Percentiles rank a stretch among this genome's conserved stretches.
These are phyloP conservation scores for Diachasma alloeum DNA, from an alignment of 1,140 invertebrate species.

Conservation along the genomic window DNA sequence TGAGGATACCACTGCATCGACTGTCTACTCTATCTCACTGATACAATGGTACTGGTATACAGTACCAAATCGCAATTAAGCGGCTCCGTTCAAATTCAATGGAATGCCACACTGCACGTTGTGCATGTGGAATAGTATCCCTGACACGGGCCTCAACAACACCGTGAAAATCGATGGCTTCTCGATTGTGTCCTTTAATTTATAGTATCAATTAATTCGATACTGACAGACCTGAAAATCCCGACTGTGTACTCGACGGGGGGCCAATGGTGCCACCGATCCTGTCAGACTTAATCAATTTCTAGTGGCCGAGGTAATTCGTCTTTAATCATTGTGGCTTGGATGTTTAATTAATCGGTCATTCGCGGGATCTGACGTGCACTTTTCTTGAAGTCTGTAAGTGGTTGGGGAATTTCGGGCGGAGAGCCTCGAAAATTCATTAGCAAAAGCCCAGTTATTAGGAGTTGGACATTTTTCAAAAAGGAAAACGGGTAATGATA, in stretches of 20 bases:
- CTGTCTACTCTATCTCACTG: not conserved
- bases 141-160: constrained; percentile 33
- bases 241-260: constrained; percentile 3
- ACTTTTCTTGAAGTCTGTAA: too few relatives aligned
- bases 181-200: constrained; percentile 61
- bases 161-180: constrained; percentile 52
- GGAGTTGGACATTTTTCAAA: too few relatives aligned
- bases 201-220: constrained; percentile 64
- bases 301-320: not conserved
- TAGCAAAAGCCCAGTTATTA: too few relatives aligned
- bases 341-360: too few relatives aligned
- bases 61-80: constrained; percentile 35
- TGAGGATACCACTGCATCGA: constrained; percentile 1
- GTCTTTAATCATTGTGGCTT: too few relatives aligned
- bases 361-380: too few relatives aligned
- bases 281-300: not conserved
- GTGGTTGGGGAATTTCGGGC: too few relatives aligned
- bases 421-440: too few relatives aligned
- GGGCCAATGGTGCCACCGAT: not conserved
- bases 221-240: constrained; percentile 44
- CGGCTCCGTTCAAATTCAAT: constrained; percentile 23
- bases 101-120: constrained; percentile 31
- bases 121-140: constrained; percentile 19
- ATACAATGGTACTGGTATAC: not conserved
- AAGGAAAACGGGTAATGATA: too few relatives aligned